Percentiles rank a stretch among this genome's conserved stretches.
phyloP scores from a whole-genome alignment of 2,113 vertebrate genomes.

The Epinephelus lanceolatus region DNA sequence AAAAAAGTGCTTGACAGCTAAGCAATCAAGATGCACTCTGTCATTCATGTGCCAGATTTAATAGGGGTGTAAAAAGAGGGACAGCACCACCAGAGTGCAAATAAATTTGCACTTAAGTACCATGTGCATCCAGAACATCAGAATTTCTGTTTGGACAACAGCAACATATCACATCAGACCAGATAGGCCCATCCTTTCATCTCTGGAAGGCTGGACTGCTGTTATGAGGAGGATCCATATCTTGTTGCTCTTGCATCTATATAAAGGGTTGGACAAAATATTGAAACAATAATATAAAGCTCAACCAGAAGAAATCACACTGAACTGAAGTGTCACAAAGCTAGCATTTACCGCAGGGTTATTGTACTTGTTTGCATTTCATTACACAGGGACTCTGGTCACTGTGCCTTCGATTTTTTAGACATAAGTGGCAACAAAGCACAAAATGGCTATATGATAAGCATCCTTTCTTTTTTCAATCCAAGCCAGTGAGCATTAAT shows the following conservation, averaged over 20 bases:
- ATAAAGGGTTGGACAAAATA: neutral
- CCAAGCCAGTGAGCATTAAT: conserved; percentile 17
- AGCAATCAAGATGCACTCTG: neutral
- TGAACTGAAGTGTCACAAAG: neutral
- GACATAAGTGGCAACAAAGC: neutral
- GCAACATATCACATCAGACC: neutral
- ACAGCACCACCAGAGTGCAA: neutral
- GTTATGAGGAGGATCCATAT: neutral
- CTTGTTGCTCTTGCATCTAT: neutral
- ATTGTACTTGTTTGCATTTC: neutral
- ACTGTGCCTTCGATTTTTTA: neutral
- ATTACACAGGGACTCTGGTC: neutral
- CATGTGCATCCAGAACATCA: neutral
- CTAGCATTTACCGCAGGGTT: neutral
- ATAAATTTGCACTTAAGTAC: neutral
- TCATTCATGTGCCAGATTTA: neutral
- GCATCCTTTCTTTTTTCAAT: neutral
- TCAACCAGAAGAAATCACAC: neutral
- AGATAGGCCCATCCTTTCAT: neutral
- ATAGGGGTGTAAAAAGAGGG: neutral
- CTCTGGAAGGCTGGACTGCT: neutral
- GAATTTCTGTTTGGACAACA: neutral
- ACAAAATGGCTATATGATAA: neutral
- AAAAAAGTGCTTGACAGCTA: neutral
- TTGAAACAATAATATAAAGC: neutral